Evolutionary conservation across 2,797 vertebrate genomes (phyloP).

Genomic region (Propithecus perrieri): DNA sequence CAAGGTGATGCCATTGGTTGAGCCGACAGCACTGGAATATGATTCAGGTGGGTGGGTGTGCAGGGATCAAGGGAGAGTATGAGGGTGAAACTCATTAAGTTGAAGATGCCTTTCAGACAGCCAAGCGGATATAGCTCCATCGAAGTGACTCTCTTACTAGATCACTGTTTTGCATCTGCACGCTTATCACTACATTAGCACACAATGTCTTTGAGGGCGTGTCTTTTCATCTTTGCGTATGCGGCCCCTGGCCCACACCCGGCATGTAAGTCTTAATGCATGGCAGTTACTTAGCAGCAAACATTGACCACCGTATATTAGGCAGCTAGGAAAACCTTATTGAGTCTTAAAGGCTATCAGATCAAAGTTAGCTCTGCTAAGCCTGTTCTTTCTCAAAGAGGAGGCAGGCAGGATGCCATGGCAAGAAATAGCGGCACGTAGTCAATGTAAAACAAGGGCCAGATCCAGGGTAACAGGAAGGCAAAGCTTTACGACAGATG

Average conservation of each 20-base stretch:
- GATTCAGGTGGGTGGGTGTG: not conserved
- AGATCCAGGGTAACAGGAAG: not conserved
- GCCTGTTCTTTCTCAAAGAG: not conserved
- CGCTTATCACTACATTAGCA: not conserved
- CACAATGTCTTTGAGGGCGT: not conserved
- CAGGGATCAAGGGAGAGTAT: no score
- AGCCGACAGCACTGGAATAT: accelerated
- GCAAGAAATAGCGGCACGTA: not conserved
- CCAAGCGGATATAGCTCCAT: not conserved
- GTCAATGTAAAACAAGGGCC: no score
- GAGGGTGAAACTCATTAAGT: not conserved
- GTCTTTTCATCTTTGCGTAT: not conserved
- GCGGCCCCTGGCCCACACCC: not conserved
- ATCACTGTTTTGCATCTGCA: not conserved
- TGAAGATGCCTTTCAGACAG: not conserved
- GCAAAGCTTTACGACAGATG: not conserved
- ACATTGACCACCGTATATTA: not conserved
- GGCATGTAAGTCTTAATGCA: not conserved
- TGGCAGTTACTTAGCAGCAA: not conserved
- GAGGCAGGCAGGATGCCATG: not conserved
- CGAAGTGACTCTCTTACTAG: not conserved
- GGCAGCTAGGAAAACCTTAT: not conserved
- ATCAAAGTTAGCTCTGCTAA: not conserved
- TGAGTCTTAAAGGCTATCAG: not conserved
- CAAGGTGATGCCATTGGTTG: not conserved